phyloP scores from a whole-genome alignment of 2,888 invertebrate species.

The Eupelmus urozonus region DNA sequence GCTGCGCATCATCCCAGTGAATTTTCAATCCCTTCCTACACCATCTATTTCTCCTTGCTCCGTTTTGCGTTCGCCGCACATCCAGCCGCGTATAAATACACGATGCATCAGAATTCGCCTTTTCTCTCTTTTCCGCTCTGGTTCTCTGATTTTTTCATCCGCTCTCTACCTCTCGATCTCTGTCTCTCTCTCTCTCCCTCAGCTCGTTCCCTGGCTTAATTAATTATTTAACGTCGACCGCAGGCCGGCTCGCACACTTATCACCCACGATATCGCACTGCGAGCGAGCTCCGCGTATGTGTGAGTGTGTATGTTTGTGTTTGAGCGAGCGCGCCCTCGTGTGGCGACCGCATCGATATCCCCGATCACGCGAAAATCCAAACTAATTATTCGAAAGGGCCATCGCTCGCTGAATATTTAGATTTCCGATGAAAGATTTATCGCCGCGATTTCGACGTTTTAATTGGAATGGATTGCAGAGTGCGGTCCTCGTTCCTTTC shows the following conservation, averaged over 20 bases:
- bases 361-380: constrained; percentile 63
- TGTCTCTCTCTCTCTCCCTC: constrained; percentile 16
- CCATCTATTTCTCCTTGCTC: no score
- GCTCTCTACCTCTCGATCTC: not conserved
- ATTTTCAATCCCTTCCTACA: no score
- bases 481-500: constrained; percentile 21
- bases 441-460: constrained; percentile 59
- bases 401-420: constrained; percentile 61
- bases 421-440: constrained; percentile 60
- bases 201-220: constrained; percentile 64
- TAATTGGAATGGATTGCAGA: constrained; percentile 58
- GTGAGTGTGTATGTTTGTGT: not conserved
- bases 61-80: no score
- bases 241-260: constrained; percentile 63
- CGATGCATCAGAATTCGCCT: not conserved
- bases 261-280: constrained; percentile 62
- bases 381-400: constrained; percentile 64
- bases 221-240: constrained; percentile 68
- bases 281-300: not conserved
- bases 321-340: constrained; percentile 17
- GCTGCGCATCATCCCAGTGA: no score
- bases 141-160: not conserved
- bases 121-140: not conserved
- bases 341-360: constrained; percentile 61
- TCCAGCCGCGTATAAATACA: not conserved